Base-by-base conservation (phyloP, 2,113 vertebrate species). In the Rhombomys opimus region DNA sequence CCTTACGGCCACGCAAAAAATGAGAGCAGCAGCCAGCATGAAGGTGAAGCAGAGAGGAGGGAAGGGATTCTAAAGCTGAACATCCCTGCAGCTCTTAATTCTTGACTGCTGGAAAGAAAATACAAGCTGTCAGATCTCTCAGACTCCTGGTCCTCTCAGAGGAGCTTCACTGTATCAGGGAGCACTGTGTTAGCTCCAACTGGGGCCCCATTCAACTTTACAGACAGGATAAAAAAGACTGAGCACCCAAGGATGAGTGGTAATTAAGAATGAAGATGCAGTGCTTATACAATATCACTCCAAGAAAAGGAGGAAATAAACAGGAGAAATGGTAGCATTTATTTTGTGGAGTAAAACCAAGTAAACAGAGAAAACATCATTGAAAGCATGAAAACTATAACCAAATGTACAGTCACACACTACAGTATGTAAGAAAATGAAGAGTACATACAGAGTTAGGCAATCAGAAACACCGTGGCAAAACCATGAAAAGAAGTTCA, bases 301-400 rank as follows among this genome's bases (percentile, higher is more conserved):
- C 72, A 92, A 68, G 68, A 50, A 87, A 76, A 91, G 77, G 25
- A 57, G 35, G 22, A 20, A 65, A 52, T 3, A 23, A 25, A 57
- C 50, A 87, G 35, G 50, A 77, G 75, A 7, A 27, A 67, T 1
- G 38, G 67, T 32, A 94, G 89, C n/a, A 23, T 46, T 76, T 46
- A 13, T 25, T 46, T 38, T 46, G 73, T 76, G 10, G 22, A 13
- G 68, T 78, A 95, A 90, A 92, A 96, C 84, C n/a, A 70, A 93
- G 52, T 95, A 35, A 41, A n/a, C 12, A 87, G 63, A 85, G 84
- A 59, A 91, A 94, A 75, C 7, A 46, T 38, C 27, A 61, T 41
- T 46, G 46, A 73, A 52, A 32, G 8, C 81, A 73, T 30, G 59
- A 94, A 95, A 90, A 50, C 59, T 4, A 23, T 73, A 27, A 80